Percentiles rank a stretch among this genome's conserved stretches.
phyloP scores from a whole-genome alignment of 2,888 invertebrate genomes.

The Megamerina dolium region DNA sequence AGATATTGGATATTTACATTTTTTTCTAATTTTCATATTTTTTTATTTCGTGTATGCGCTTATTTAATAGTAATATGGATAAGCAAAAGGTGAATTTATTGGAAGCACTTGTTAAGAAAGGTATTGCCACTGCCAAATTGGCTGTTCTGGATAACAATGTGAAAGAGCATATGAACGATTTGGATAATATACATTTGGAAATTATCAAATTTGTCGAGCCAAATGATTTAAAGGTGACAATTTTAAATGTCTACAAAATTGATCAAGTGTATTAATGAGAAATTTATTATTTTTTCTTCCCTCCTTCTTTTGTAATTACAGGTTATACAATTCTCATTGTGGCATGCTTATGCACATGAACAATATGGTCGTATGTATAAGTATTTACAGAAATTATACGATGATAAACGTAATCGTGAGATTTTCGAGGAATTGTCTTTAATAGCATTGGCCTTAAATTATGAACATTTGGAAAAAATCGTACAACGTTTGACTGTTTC shows the following conservation, averaged over 20 bases:
- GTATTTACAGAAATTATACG: slow-evolving; percentile 66
- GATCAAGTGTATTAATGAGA: neutral
- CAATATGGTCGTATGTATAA: slow-evolving; percentile 80
- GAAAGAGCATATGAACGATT: slow-evolving; percentile 52
- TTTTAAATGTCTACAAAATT: neutral
- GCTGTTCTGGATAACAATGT: slow-evolving; percentile 41
- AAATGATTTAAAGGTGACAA: slow-evolving; percentile 65
- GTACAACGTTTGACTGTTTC: slow-evolving; percentile 40
- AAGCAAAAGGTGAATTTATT: slow-evolving; percentile 73
- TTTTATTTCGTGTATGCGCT: neutral
- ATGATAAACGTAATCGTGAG: slow-evolving; percentile 74
- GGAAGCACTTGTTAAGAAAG: slow-evolving; percentile 73
- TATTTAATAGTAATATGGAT: slow-evolving; percentile 65
- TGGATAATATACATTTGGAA: slow-evolving; percentile 61
- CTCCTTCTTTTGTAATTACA: slow-evolving; percentile 32
- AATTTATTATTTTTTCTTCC: slow-evolving; percentile 1
- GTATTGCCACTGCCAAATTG: slow-evolving; percentile 64
- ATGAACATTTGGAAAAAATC: slow-evolving; percentile 37
- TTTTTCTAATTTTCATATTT: neutral
- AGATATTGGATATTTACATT: slow-evolving; percentile 27
- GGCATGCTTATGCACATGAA: slow-evolving; percentile 72
- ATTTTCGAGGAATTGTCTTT: slow-evolving; percentile 47
- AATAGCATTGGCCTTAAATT: slow-evolving; percentile 37
- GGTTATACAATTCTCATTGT: slow-evolving; percentile 71
- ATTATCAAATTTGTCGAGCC: slow-evolving; percentile 77